Percentiles rank a stretch among this genome's conserved stretches.
These are phyloP conservation scores for Chiropotes sagulatus DNA, from an alignment of 2,797 vertebrate species.

Conservation along the genomic window DNA sequence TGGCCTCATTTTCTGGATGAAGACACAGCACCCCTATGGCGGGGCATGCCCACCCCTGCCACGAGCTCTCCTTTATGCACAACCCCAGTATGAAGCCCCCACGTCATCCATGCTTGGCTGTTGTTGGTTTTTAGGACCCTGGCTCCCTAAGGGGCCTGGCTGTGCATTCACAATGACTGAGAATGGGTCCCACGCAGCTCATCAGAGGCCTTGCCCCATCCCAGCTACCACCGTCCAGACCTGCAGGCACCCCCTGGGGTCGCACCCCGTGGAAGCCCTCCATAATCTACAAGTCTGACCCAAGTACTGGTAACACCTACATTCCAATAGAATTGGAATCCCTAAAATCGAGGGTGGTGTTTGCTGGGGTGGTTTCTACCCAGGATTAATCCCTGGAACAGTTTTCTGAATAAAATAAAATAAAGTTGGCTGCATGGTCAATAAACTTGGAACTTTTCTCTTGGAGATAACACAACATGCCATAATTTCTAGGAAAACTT, in stretches of 20 bases:
- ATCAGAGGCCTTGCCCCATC: not conserved
- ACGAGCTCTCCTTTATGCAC: accelerated
- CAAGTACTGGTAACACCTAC: too few relatives aligned
- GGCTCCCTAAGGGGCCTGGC: not conserved
- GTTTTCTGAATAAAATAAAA: not conserved
- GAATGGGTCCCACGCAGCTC: not conserved
- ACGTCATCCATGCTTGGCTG: accelerated
- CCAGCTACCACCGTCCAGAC: not conserved
- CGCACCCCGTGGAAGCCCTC: not conserved
- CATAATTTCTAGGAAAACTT: not conserved
- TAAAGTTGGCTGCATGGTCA: not conserved
- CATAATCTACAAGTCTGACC: too few relatives aligned
- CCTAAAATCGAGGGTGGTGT: not conserved
- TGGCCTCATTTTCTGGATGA: not conserved
- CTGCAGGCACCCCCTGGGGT: not conserved
- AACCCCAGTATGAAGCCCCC: accelerated
- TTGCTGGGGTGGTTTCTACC: not conserved
- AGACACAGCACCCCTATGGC: not conserved
- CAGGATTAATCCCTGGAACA: not conserved
- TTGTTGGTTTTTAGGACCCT: too few relatives aligned
- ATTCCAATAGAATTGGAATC: not conserved
- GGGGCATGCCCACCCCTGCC: accelerated
- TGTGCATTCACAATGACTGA: not conserved
- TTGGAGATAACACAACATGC: not conserved
- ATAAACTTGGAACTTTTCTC: not conserved